phyloP scores from a whole-genome alignment of 2,888 invertebrate species.

The Tanytarsus gracilentus region DNA sequence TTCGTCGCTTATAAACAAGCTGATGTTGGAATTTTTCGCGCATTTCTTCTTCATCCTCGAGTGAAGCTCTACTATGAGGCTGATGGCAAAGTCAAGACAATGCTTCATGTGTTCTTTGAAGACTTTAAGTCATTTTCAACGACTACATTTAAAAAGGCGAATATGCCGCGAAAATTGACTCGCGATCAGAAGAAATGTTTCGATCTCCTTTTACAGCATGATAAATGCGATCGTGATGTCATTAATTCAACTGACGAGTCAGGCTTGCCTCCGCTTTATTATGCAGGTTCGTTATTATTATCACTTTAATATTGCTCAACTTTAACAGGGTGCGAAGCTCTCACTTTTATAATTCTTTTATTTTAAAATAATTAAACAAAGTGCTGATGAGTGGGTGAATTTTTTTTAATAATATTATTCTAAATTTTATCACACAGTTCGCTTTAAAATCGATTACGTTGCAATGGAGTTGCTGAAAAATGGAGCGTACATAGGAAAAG shows the following conservation, averaged over 20 bases:
- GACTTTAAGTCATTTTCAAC: background rate
- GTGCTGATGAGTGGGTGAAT: too few relatives aligned
- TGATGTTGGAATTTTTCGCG: slow-evolving; percentile 5
- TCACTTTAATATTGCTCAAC: too few relatives aligned
- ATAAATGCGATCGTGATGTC: slow-evolving; percentile 47
- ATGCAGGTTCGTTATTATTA: too few relatives aligned
- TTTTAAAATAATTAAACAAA: too few relatives aligned
- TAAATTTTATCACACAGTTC: too few relatives aligned
- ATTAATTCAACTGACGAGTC: slow-evolving; percentile 52
- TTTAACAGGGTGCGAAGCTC: too few relatives aligned
- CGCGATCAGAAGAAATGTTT: slow-evolving; percentile 54
- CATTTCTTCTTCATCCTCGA: background rate
- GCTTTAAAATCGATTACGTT: slow-evolving; percentile 56
- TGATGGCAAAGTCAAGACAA: background rate
- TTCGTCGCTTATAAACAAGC: slow-evolving; percentile 13
- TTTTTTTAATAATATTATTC: too few relatives aligned
- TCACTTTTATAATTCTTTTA: too few relatives aligned
- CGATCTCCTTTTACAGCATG: slow-evolving; percentile 49
- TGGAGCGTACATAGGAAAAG: slow-evolving; percentile 66
- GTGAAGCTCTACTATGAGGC: background rate
- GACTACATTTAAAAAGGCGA: slow-evolving; percentile 21
- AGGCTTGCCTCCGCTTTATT: slow-evolving; percentile 63
- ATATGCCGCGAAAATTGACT: slow-evolving; percentile 40
- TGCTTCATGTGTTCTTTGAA: slow-evolving; percentile 15
- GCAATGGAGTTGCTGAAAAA: slow-evolving; percentile 54